phyloP scores from a whole-genome alignment of 2,888 invertebrate genomes.

The Ennomos quercinarius region DNA sequence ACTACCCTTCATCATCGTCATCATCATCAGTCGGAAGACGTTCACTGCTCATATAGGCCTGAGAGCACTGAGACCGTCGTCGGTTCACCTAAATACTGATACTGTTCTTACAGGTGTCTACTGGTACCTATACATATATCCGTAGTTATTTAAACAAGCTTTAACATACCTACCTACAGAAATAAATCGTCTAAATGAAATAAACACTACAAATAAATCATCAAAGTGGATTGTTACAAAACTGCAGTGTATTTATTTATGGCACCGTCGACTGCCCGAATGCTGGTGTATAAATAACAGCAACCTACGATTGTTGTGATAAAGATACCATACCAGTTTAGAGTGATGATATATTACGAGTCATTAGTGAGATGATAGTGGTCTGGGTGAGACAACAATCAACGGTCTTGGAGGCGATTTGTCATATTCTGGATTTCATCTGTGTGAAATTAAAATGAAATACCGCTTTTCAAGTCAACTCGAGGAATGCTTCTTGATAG shows the following conservation, averaged over 20 bases:
- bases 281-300: constrained; percentile 10
- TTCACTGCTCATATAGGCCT: too few species aligned
- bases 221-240: constrained; percentile 9
- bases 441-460: neutral
- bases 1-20: too few species aligned
- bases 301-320: constrained; percentile 13
- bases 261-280: neutral
- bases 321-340: constrained; percentile 11
- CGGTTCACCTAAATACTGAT: too few species aligned
- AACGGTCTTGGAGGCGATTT: neutral
- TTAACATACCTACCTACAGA: neutral
- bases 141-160: neutral
- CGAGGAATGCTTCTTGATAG: too few species aligned
- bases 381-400: constrained; percentile 1
- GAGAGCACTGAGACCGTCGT: too few species aligned
- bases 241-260: constrained; percentile 11
- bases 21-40: too few species aligned
- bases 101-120: too few species aligned
- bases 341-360: constrained; percentile 5
- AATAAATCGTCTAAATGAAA: constrained; percentile 11
- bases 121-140: too few species aligned
- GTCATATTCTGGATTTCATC: neutral
- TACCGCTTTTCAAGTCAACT: too few species aligned
- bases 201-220: constrained; percentile 9
- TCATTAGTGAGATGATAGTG: constrained; percentile 3